Percentiles rank a stretch among this genome's conserved stretches.
phyloP scores from a whole-genome alignment of 1,140 invertebrate genomes.

The Nephotettix cincticeps region DNA sequence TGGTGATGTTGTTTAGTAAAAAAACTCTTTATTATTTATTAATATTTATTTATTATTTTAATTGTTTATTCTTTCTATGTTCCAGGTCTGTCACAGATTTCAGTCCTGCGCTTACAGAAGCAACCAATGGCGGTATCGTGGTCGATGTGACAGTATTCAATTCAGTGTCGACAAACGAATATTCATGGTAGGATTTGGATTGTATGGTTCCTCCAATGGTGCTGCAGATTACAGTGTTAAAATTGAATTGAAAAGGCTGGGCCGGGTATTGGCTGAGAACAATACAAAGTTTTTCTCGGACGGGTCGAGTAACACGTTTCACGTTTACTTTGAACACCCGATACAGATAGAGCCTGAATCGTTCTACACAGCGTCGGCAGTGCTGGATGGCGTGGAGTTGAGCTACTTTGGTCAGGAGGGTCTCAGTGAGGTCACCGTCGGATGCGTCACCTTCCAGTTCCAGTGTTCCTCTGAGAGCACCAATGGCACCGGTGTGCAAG shows the following conservation, averaged over 20 bases:
- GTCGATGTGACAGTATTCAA: slow-evolving; percentile 89
- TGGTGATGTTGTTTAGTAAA: too few species aligned
- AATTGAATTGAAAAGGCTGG: slow-evolving; percentile 85
- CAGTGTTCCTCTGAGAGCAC: slow-evolving; percentile 93
- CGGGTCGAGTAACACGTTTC: slow-evolving; percentile 90
- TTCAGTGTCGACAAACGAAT: slow-evolving; percentile 91
- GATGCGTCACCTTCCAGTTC: slow-evolving; percentile 89
- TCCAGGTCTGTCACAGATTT: slow-evolving; percentile 87
- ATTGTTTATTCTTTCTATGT: too few species aligned
- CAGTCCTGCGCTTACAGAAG: slow-evolving; percentile 94
- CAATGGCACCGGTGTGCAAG: slow-evolving; percentile 91
- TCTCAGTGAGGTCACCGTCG: slow-evolving; percentile 85
- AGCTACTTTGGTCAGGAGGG: slow-evolving; percentile 96
- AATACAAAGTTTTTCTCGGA: slow-evolving; percentile 92
- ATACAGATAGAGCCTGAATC: slow-evolving; percentile 89
- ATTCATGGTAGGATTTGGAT: slow-evolving; percentile 88
- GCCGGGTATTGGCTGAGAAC: slow-evolving; percentile 82
- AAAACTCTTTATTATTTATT: too few species aligned
- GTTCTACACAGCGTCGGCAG: slow-evolving; percentile 87
- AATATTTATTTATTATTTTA: too few species aligned
- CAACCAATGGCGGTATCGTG: slow-evolving; percentile 93
- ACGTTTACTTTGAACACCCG: slow-evolving; percentile 90
- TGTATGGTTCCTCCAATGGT: slow-evolving; percentile 90
- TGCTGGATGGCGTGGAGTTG: slow-evolving; percentile 86
- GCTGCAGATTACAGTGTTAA: slow-evolving; percentile 88